These are phyloP conservation scores for Microtus ochrogaster DNA, from an alignment of 2,113 vertebrate species.

Conservation along the genomic window DNA sequence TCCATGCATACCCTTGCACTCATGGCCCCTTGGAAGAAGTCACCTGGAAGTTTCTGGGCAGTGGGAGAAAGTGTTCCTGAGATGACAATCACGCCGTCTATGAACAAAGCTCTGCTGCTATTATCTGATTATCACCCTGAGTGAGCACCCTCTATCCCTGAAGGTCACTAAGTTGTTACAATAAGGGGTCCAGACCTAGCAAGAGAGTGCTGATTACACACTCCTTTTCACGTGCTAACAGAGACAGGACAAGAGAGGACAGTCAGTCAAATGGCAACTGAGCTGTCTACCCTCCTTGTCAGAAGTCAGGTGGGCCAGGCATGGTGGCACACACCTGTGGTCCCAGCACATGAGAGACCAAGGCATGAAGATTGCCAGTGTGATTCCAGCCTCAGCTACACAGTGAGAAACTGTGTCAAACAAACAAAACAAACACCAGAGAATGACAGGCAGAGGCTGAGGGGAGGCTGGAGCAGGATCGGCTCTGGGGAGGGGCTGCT, in stretches of 20 bases:
- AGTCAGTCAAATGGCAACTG: neutral
- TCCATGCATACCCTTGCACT: neutral
- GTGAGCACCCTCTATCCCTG: neutral
- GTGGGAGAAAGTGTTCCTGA: slow-evolving; percentile 33
- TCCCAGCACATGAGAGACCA: neutral
- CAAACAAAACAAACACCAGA: neutral
- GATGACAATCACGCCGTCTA: neutral
- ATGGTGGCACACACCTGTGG: neutral
- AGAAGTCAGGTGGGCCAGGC: neutral
- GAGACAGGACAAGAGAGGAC: neutral
- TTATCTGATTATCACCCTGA: neutral
- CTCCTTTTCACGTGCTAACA: neutral
- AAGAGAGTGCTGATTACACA: neutral
- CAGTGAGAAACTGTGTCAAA: neutral
- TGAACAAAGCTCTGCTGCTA: neutral
- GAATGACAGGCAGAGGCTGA: neutral
- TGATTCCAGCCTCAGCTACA: neutral
- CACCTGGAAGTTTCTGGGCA: slow-evolving; percentile 17
- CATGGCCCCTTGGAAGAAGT: slow-evolving; percentile 18
- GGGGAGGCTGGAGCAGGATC: neutral
- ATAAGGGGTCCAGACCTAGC: neutral
- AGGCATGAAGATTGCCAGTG: neutral
- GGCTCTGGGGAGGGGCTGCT: neutral
- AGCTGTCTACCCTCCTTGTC: neutral
- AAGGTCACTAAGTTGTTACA: neutral